Base-by-base conservation (phyloP, 2,888 invertebrate genomes). In the Rhogogaster chlorosoma region DNA sequence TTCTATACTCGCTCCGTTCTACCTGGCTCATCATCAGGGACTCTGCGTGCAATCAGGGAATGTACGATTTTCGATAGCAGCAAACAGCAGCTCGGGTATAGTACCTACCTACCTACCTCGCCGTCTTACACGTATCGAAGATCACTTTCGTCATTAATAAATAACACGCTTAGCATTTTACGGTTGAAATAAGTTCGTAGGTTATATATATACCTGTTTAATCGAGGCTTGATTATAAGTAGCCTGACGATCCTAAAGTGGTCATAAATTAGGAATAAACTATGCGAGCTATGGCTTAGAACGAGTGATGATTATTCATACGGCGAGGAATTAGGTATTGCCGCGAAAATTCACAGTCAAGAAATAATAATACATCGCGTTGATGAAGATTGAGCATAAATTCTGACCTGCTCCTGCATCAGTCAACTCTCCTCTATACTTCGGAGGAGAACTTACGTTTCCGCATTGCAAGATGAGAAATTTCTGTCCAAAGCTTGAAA, bases 111-210 rank as follows among this genome's bases (percentile, higher is more conserved):
- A 53, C 53, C 26, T 53, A 53, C 53, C n/a, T 53, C n/a, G n/a
- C n/a, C 53, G 53, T 53, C 53, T 53, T 53, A 53, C 22, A 53
- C 22, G 26, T 61, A 61, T 61, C 61, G 67, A 67, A 32, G 12
- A 32, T 67, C 67, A 29, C 38, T 42, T 73, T 38, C 9, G 42
- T 53, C 36, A 80, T 57, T 29, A 53, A 80, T 80, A 80, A 57
- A 80, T n/a, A 57, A 80, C 36, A 49, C n/a, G 61, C n/a, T 80
- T n/a, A 80, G 10, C 61, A 80, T 80, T 53, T 80, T 61, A 61
- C 61, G 10, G 61, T 49, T 26, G 42, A 22, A 32, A 67, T 26
- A 67, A 12, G 6, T 32, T 18, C 3, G 1, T 6, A 67, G 3
- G 32, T 29, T 67, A 32, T 12, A 32, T 32, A 12, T 18, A 67